phyloP scores from a whole-genome alignment of 2,888 invertebrate species.

The Molorchus minor region DNA sequence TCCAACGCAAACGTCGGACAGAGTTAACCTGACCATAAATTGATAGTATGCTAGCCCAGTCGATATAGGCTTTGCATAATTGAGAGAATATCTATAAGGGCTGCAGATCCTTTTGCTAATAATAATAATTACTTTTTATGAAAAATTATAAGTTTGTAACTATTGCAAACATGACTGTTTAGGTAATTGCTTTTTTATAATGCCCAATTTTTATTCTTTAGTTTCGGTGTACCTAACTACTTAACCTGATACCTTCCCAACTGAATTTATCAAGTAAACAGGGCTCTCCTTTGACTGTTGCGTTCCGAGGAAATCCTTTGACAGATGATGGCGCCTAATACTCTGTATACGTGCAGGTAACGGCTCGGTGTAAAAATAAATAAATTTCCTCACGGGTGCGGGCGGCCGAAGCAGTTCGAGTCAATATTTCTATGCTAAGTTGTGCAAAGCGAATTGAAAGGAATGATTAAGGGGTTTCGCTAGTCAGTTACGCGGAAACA shows the following conservation, averaged over 20 bases:
- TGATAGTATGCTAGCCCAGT: too few relatives aligned
- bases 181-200: too few relatives aligned
- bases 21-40: constrained; percentile 19
- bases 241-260: too few relatives aligned
- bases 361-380: constrained; percentile 5
- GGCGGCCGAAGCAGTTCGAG: constrained; percentile 9
- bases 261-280: not conserved
- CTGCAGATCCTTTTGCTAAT: not conserved
- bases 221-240: too few relatives aligned
- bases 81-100: too few relatives aligned
- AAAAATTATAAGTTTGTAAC: not conserved
- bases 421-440: constrained; percentile 22
- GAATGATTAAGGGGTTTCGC: constrained; percentile 22
- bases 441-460: constrained; percentile 19
- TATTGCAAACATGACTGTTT: too few relatives aligned
- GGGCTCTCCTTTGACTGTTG: not conserved
- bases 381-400: constrained; percentile 11
- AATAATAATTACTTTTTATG: not conserved
- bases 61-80: too few relatives aligned
- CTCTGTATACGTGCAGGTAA: not conserved
- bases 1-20: constrained; percentile 6
- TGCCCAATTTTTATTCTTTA: too few relatives aligned
- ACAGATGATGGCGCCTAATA: constrained; percentile 12
- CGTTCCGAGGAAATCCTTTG: constrained; percentile 3
- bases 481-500: constrained; percentile 20